Base-by-base conservation (phyloP, 2,888 invertebrate species). In the Scrobipalpa atriplicella region DNA sequence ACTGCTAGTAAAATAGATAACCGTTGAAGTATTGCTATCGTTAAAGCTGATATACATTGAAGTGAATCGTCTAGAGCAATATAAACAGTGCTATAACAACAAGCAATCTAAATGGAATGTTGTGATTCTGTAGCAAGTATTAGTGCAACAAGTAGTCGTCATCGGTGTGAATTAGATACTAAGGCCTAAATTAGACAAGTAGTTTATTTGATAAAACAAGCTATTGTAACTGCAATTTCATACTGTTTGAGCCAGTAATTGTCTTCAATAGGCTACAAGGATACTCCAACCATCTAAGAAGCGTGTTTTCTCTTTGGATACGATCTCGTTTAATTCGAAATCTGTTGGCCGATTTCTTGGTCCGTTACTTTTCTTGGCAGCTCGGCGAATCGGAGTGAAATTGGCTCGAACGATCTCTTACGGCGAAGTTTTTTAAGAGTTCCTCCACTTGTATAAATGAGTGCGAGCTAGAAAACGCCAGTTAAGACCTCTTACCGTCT, bases 401-500 rank as follows among this genome's bases (percentile, higher is more conserved):
- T 52, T 39, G 16, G 47, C 18, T 9, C 38, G 18, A 38, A 64
- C 54, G 36, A 38, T 18, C 52, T 56, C 56, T 51, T 51, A 13
- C 47, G 13, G 36, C n/a, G 10, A 19, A 41, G 19, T 43, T 47
- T 62, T 19, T 19, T 43, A 21, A 62, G 47, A 51, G 29, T 43
- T 62, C 47, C 13, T 47, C 41, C 11, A 61, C 39, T 19, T 61
- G 39, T 7, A 18, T 5, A 18, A 16, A 39, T 61, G 6, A 8
- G 52, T 38, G 52, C 16, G n/a, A 63, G 51, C 63, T 63, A 63
- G 51, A 63, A 63, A 51, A 51, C 51, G 47, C n/a, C 29, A 29
- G 18, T 51, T 38, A 43, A 16, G 29, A 61, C 62, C 60, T 77
- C 89, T 86, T 81, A 90, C 92, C 88, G 84, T 85, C 79, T 92